Base-by-base conservation (phyloP, 2,113 vertebrate species). In the Alces alces region DNA sequence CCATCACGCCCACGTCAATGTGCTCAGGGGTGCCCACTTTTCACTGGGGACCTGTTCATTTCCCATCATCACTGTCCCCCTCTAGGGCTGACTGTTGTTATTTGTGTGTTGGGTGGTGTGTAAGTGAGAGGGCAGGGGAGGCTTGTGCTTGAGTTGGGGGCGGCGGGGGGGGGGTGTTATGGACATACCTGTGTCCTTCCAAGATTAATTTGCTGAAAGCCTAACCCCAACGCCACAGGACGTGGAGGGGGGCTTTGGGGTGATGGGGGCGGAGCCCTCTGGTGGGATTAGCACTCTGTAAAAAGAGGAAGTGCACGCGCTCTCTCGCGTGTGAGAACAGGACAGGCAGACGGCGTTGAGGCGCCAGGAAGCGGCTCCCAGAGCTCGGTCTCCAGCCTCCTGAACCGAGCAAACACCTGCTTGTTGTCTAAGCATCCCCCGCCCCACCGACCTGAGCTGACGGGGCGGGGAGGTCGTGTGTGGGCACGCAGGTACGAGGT, bases 381-480 rank as follows among this genome's bases (percentile, higher is more conserved):
- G 11, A 43, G 10, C 12, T 25, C 21, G 0, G 36, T 13, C 70
- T 25, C 36, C 70, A 76, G 39, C 39, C 70, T 76, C 23, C 70
- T 2, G 36, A 39, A 43, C 70, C 25, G 21, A 13, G 36, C 70
- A 43, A 23, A 73, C 21, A 27, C 10, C 70, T 43, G 39, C 66
- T 39, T 76, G 70, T 15, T 43, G 39, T 27, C 39, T 43, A 76
- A 43, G 36, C 70, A 23, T 36, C 66, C 10, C 19, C n/a, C 10
- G 1, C n/a, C 23, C 70, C 13, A 23, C 70, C 25, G 21, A 43
- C 36, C 39, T 76, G 23, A 25, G 39, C 70, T 2, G 1, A 7
- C 0, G 0, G 36, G 10, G 25, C 0, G 0, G 10, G 5, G 70
- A 27, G 12, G 21, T 27, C 23, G 3, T 14, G 39, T 43, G 36